Base-by-base conservation (phyloP, 2,888 invertebrate genomes). In the Platynereis dumerilii region DNA sequence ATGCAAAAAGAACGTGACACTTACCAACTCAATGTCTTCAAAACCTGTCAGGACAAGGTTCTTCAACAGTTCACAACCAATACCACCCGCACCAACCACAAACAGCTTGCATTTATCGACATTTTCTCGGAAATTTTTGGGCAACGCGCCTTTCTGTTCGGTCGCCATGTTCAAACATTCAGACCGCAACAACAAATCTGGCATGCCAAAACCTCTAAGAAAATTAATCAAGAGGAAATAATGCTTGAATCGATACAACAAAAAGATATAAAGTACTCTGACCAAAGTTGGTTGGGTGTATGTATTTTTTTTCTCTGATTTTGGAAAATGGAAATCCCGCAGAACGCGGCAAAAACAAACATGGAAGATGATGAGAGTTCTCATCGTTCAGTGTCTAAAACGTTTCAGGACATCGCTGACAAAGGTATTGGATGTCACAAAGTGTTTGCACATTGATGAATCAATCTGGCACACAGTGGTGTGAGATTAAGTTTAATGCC, bases 41-140 rank as follows among this genome's bases (percentile, higher is more conserved):
- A 98, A 99, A 70, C 98, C 98, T 71, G 93, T 92, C 57, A 98
- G 87, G 39, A 96, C 96, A 72, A 99, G 89, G 87, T 97, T 96
- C 85, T 99, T 99, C 45, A 99, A 86, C 74, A 99, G 89, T 86
- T 99, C 99, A 86, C 98, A 99, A 71, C 99, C 99, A 79, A 99
- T 99, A 66, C 99, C 99, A 72, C 99, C 99, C 77, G 99, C 98
- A 62, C 99, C 99, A 62, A 87, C 86, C 20, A 87, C 84, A 45
- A 87, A 71, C 56, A 86, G 61, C 69, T 78, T 80, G 57, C 76
- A 72, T 10, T 67, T 60, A 27, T 74, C 67, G 3, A 81, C 73
- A 61, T 71, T 76, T 69, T 78, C 74, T 39, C 74, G 72, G 28
- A 80, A 70, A 62, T 69, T 70, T 69, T 74, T 71, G 20, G 71